Conservation (phyloP, 2,888 invertebrate species). For the Ochropleura plecta region DNA sequence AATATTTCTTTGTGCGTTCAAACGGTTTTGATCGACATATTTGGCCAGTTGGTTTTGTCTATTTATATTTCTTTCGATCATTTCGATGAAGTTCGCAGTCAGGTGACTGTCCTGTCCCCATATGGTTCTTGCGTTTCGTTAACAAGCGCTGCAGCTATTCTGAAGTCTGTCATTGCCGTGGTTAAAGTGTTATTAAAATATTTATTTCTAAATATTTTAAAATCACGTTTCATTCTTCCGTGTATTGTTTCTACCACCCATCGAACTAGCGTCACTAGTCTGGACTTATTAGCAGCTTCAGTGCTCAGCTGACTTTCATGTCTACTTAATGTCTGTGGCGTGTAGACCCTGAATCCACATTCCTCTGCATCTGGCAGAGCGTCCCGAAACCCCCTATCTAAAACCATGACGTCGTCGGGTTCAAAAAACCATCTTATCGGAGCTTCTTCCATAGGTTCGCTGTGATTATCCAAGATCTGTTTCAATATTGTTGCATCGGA, state of each 20-base stretch:
- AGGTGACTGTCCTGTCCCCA: not conserved
- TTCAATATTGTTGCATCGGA: constrained; percentile 12
- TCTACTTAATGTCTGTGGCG: too few species aligned
- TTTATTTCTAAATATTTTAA: too few species aligned
- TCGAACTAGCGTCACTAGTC: constrained; percentile 1
- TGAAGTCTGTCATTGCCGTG: not conserved
- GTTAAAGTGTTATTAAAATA: not conserved
- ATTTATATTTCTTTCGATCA: not conserved
- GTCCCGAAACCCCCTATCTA: constrained; percentile 53
- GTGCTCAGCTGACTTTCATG: too few species aligned
- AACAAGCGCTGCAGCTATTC: not conserved
- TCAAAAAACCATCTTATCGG: constrained; percentile 38
- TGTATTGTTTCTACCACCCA: constrained; percentile 1
- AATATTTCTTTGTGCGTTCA: not conserved
- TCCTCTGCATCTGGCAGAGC: too few species aligned
- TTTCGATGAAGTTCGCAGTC: not conserved
- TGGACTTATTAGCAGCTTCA: too few species aligned
- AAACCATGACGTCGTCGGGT: constrained; percentile 44
- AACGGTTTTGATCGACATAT: not conserved
- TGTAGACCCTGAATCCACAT: too few species aligned
- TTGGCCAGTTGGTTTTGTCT: not conserved
- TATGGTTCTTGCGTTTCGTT: not conserved
- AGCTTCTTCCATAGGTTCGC: constrained; percentile 32
- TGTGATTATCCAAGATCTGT: constrained; percentile 13
- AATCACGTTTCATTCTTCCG: not conserved